Evolutionary conservation across 2,113 vertebrate species (phyloP), one percentile per base, ranked within the genome.

Genomic region (Ceratotherium simum): DNA sequence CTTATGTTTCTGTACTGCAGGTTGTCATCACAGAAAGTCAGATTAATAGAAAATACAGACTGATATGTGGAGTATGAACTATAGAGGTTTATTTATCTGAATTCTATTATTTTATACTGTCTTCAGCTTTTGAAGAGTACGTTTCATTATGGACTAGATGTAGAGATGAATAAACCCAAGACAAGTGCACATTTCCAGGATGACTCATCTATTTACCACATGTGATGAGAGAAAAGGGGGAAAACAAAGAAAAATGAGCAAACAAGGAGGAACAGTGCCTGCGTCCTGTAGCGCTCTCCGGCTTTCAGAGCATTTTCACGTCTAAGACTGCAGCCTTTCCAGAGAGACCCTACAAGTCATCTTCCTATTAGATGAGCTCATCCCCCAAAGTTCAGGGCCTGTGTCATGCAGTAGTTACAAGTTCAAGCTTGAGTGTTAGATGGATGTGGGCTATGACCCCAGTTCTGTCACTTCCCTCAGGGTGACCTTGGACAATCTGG

Each of bases 141-240:
- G 9, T 87, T 91, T 93, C 54, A 94, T 95, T 60, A 93, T 33
- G 80, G 86, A 78, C 54, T 54, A 90, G 36, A 87, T 67, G 72
- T 96, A 95, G 65, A 60, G 96, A 21, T 58, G 16, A 62, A 95
- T 95, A 92, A 97, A 75, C 58, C 81, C 87, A 86, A 70, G 70
- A 62, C 75, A 96, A 91, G 48, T 95, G 85, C 81, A 78, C 87
- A 96, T 93, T 97, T 98, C 93, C 86, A 93, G 10, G 4, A 23
- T 88, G 97, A 98, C 97, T 98, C 98, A 98, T 76, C 39, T 95
- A 33, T 96, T 83, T 97, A 89, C 67, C 89, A 95, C 95, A 54
- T 70, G 83, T 42, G 51, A 96, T 62, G 72, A 78, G 36, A 90
- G 87, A 90, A 90, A 83, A 83, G 70, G 78, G 18, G 18, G 39